Evolutionary conservation across 2,113 vertebrate genomes (phyloP), one percentile per base, ranked within the genome.

Genomic region (Sula dactylatra): DNA sequence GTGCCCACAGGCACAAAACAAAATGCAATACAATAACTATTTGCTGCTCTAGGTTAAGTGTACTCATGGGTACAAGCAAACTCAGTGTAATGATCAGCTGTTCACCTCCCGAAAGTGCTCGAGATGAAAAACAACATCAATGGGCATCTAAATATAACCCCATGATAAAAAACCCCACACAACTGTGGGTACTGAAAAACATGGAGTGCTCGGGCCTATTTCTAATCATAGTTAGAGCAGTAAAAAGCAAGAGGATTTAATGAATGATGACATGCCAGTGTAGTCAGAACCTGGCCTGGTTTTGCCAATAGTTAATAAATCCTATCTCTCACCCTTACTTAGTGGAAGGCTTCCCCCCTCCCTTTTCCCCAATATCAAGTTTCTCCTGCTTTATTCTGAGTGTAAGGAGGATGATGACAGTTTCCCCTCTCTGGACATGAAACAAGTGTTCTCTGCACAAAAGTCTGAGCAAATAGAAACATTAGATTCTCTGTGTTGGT

Each of bases 11-110:
- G 98, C 97, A 96, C 94, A n/a, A 69, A 90, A 42, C 91, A 92
- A 95, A 98, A 96, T 79, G 95, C 95, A 84, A 65, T 61, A 90
- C 96, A 97, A 95, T 98, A 98, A 98, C 97, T 97, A 62, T 98
- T 97, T 98, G 97, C 98, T 98, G 96, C 97, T 97, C 97, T 97
- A 65, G 97, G 97, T 98, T 98, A 98, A 98, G 94, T 96, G 97
- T 96, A 78, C 98, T 98, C 97, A 61, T 49, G 98, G 97, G 98
- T 97, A 79, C 97, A 76, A 79, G 90, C 91, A 98, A 97, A 94
- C 96, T 97, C 93, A 6, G 71, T 42, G 90, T 95, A 90, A 97
- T 65, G 81, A 98, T 98, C 97, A 97, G 98, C 95, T 85, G 88
- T 86, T 78, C 88, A 59, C 97, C 94, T 97, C 67, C 85, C 56